These are phyloP conservation scores for Acinonyx jubatus DNA, from an alignment of 2,113 vertebrate species.

Conservation along the genomic window DNA sequence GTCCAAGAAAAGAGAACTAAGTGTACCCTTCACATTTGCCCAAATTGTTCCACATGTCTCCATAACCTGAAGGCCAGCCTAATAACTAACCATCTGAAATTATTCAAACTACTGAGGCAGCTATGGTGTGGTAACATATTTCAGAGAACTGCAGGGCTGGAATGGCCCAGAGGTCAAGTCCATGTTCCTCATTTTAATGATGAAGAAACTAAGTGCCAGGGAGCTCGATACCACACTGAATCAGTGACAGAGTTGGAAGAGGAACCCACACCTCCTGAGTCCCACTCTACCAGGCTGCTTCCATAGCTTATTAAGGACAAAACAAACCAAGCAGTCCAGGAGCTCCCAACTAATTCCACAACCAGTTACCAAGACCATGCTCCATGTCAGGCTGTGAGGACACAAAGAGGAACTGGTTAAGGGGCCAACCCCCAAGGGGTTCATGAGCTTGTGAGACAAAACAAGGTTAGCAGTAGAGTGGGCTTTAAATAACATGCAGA, in stretches of 20 bases:
- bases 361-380: not conserved
- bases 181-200: not conserved
- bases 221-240: not conserved
- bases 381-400: not conserved
- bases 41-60: conserved; percentile 46
- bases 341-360: not conserved
- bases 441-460: not conserved
- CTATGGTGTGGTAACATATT: not conserved
- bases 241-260: not conserved
- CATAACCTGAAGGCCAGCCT: conserved; percentile 1
- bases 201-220: not conserved
- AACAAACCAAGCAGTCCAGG: not conserved
- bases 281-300: not conserved
- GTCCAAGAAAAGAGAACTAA: conserved; percentile 65
- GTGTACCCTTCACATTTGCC: conserved; percentile 12
- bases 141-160: not conserved
- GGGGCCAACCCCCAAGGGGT: not conserved
- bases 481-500: not conserved
- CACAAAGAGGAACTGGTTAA: not conserved
- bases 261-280: not conserved
- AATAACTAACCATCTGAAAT: not conserved
- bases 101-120: not conserved
- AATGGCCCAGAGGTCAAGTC: not conserved
- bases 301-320: not conserved
- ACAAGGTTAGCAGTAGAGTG: not conserved